These are phyloP conservation scores for Corythornis cristatus DNA, from an alignment of 2,113 vertebrate species.

Conservation along the genomic window DNA sequence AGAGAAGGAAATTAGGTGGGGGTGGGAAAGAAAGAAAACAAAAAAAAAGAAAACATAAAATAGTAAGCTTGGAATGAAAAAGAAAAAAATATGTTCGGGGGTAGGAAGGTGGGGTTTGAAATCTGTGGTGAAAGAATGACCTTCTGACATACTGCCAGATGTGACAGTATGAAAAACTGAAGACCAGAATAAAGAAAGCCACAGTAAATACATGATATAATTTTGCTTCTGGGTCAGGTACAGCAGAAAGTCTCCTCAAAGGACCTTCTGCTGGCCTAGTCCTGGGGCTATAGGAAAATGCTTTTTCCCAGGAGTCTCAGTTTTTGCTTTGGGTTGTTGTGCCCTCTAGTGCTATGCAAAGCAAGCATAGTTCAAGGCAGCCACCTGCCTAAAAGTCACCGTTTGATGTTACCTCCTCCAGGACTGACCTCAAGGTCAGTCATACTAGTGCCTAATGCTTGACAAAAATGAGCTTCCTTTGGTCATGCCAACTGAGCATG, in stretches of 20 bases:
- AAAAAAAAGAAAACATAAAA: background rate
- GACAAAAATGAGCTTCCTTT: background rate
- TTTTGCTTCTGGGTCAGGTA: background rate
- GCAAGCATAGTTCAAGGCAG: background rate
- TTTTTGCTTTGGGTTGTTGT: background rate
- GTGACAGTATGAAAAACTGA: background rate
- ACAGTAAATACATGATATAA: background rate
- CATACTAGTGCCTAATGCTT: rapidly evolving
- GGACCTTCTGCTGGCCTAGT: background rate
- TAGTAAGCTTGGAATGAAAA: background rate
- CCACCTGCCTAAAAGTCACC: background rate
- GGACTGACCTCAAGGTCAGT: rapidly evolving
- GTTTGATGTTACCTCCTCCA: background rate
- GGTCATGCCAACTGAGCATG: background rate
- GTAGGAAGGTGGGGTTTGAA: background rate
- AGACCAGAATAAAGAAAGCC: background rate
- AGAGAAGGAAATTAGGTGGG: background rate
- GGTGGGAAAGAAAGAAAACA: too few species aligned
- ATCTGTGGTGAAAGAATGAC: background rate
- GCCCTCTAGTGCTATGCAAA: background rate
- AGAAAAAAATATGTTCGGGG: background rate
- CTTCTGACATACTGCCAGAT: background rate
- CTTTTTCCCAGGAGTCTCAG: background rate
- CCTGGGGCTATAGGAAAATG: background rate
- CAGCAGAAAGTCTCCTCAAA: background rate